These are phyloP conservation scores for Sus cebifrons DNA, from an alignment of 2,797 vertebrate species.

Conservation along the genomic window DNA sequence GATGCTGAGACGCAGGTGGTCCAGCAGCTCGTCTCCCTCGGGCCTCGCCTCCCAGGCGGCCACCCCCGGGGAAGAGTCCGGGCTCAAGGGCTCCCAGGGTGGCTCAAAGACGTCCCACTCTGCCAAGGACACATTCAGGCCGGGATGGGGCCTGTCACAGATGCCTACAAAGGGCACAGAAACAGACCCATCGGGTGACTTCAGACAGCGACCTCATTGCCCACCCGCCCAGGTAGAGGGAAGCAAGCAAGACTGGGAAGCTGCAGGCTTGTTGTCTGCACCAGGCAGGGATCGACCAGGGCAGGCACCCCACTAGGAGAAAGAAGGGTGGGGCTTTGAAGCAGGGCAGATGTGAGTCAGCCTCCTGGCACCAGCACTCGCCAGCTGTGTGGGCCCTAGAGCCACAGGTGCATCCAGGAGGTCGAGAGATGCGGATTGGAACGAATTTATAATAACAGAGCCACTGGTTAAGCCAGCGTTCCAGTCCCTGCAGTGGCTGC, in stretches of 20 bases:
- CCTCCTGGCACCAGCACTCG: rapidly evolving
- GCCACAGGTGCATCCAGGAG: rapidly evolving
- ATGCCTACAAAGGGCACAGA: slow-evolving; percentile 89
- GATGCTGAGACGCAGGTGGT: slow-evolving; percentile 88
- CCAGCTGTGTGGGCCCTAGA: neutral
- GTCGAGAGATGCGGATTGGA: rapidly evolving
- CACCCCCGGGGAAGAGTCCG: rapidly evolving
- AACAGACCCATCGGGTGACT: rapidly evolving
- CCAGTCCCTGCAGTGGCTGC: neutral
- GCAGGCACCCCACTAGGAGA: rapidly evolving
- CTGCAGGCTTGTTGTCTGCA: rapidly evolving
- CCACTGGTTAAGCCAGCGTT: rapidly evolving
- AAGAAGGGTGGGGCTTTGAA: rapidly evolving
- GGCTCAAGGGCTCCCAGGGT: rapidly evolving
- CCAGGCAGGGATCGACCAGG: rapidly evolving
- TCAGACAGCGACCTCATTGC: rapidly evolving
- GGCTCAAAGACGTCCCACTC: neutral
- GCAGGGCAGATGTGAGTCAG: rapidly evolving
- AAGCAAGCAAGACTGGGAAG: neutral
- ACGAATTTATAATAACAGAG: rapidly evolving
- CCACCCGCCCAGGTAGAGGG: rapidly evolving
- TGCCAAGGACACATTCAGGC: slow-evolving; percentile 79
- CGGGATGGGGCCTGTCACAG: slow-evolving; percentile 86
- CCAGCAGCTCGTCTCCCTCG: slow-evolving; percentile 83
- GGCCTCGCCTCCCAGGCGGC: rapidly evolving